phyloP scores from a whole-genome alignment of 1,140 invertebrate species.

The Saxidomus purpurata region DNA sequence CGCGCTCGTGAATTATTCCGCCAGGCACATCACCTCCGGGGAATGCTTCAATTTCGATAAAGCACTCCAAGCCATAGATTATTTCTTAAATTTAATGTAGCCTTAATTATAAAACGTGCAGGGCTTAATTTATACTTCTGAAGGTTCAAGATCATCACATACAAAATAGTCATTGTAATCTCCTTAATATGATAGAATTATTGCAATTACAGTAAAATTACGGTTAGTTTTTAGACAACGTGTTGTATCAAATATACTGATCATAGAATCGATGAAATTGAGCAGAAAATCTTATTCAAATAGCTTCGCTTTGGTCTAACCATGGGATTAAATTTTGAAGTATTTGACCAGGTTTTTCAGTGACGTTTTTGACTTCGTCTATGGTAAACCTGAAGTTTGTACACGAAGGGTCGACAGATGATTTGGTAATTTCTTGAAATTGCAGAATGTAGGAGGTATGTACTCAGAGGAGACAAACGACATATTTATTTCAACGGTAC shows the following conservation, averaged over 20 bases:
- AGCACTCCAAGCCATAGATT: too few relatives aligned
- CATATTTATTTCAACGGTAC: too few relatives aligned
- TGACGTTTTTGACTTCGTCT: neutral
- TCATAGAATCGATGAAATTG: neutral
- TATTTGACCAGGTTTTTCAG: neutral
- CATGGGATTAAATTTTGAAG: neutral
- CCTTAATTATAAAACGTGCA: too few relatives aligned
- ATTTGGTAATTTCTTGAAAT: neutral
- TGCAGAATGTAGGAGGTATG: neutral
- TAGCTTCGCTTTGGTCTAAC: neutral
- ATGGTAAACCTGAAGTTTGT: neutral
- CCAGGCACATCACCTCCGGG: too few relatives aligned
- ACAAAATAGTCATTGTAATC: neutral
- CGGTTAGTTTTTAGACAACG: neutral
- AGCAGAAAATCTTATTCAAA: slow-evolving; percentile 6
- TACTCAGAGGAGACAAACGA: neutral
- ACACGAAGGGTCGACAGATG: neutral
- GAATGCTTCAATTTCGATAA: too few relatives aligned
- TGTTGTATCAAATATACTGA: neutral
- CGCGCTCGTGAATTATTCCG: too few relatives aligned
- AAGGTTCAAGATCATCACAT: neutral
- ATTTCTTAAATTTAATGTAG: too few relatives aligned
- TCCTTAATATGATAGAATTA: neutral
- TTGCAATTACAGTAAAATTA: neutral
- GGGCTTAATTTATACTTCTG: neutral